Evolutionary conservation across 2,113 vertebrate genomes (phyloP), one percentile per base, ranked within the genome.

Genomic region (Columba janthina): DNA sequence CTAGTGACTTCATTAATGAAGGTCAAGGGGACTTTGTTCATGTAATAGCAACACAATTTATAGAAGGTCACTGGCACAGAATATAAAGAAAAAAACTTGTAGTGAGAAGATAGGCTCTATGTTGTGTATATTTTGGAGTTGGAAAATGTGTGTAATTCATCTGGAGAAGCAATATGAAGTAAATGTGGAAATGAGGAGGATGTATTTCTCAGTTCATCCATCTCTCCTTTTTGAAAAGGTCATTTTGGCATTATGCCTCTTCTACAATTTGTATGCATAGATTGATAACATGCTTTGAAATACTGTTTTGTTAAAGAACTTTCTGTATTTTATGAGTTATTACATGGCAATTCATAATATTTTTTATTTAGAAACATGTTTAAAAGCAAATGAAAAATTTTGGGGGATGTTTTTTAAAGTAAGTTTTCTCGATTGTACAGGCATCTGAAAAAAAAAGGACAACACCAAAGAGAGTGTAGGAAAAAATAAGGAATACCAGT

Each of bases 211-310:
- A 76, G 22, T 62, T 38, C 38, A 83, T 72, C 61, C 38, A 60
- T 86, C 38, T 90, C 38, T 91, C 5, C 13, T 58, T 72, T 88
- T 91, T 90, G 51, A 74, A 96, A 95, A 91, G 64, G 46, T 93
- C 60, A 24, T 71, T 76, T 93, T 88, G 34, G 56, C 34, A 40
- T 93, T 80, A 44, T 12, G 25, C 42, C 56, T 71, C 36, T 71
- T 71, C 69, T 60, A 29, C 24, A 57, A 42, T 96, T 88, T 85
- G 24, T 91, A 67, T 62, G 32, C 62, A 46, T n/a, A 66, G 51
- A 82, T 42, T 50, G 15, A 73, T 54, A 69, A 62, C 26, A 18
- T 19, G 1, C 34, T 91, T 94, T 60, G 53, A 85, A 90, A 91
- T 58, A 50, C 20, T 66, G 0, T 78, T 93, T 88, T 80, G 24